A percentile compares a stretch with the other conserved stretches of the same genome.
These are phyloP conservation scores for Amphiprion percula DNA, from an alignment of 2,113 vertebrate genomes.

Conservation along the genomic window DNA sequence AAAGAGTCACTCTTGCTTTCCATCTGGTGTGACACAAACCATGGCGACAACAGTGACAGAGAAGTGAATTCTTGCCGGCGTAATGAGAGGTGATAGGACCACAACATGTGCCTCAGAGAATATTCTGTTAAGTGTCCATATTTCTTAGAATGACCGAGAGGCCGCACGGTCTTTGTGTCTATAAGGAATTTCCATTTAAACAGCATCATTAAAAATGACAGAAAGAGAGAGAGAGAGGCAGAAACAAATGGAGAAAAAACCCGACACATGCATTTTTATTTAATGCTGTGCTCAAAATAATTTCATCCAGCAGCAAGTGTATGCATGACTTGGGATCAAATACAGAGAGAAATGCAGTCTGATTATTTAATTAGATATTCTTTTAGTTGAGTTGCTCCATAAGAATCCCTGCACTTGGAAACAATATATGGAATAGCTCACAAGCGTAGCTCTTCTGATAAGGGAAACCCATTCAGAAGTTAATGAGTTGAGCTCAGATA, in stretches of 20 bases:
- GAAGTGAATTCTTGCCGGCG: slow-evolving; percentile 4
- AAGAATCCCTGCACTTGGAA: slow-evolving; percentile 32
- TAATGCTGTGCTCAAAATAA: slow-evolving; percentile 25
- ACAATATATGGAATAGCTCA: slow-evolving; percentile 39
- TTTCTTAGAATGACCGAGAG: slow-evolving; percentile 7
- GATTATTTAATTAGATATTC: slow-evolving; percentile 69
- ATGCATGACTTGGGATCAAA: slow-evolving; percentile 40
- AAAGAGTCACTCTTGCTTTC: slow-evolving; percentile 31
- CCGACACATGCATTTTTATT: slow-evolving; percentile 32
- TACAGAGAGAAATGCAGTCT: slow-evolving; percentile 35
- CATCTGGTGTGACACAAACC: slow-evolving; percentile 31
- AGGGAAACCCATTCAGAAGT: slow-evolving; percentile 49
- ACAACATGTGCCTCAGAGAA: slow-evolving; percentile 28
- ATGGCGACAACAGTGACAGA: background rate
- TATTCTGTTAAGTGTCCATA: slow-evolving; percentile 30
- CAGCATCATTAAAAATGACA: slow-evolving; percentile 38
- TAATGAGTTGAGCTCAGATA: slow-evolving; percentile 63
- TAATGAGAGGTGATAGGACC: slow-evolving; percentile 39
- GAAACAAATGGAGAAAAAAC: slow-evolving; percentile 18
- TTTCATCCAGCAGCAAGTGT: slow-evolving; percentile 1
- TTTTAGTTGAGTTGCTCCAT: slow-evolving; percentile 55
- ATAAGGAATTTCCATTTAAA: slow-evolving; percentile 43
- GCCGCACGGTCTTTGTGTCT: slow-evolving; percentile 14
- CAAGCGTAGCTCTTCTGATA: slow-evolving; percentile 43
- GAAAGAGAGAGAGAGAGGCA: background rate